Conservation (phyloP, 2,797 vertebrate genomes). For the Delichon dasypus region DNA sequence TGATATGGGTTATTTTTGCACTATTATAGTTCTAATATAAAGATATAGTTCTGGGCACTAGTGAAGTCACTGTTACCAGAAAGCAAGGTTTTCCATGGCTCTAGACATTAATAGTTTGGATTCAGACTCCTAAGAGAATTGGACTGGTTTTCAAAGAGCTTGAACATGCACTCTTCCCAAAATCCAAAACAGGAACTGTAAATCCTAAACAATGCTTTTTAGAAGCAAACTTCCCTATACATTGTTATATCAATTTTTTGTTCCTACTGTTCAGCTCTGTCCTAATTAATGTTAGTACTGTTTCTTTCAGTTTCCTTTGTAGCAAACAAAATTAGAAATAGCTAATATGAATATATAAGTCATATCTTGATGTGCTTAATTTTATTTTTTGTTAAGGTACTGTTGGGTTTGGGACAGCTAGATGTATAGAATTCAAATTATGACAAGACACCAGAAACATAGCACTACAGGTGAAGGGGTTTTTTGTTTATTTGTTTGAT, state of each 20-base stretch:
- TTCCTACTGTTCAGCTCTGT: not conserved
- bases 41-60: not conserved
- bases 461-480: rapidly evolving
- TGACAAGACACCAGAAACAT: not conserved
- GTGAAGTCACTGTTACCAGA: not conserved
- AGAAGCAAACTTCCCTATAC: not conserved
- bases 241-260: not conserved
- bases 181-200: not conserved
- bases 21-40: not conserved
- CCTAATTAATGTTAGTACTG: not conserved
- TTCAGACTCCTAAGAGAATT: not conserved
- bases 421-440: not conserved
- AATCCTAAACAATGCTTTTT: not conserved
- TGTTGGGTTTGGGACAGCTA: not conserved
- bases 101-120: not conserved
- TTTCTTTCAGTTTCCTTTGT: not conserved
- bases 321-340: not conserved
- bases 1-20: not conserved
- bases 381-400: not conserved
- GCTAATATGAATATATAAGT: not conserved
- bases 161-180: not conserved
- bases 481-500: not conserved
- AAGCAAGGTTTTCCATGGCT: not conserved
- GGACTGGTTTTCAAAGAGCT: not conserved
- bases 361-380: not conserved